phyloP scores from a whole-genome alignment of 2,888 invertebrate species.

The Ectropis crepuscularia region DNA sequence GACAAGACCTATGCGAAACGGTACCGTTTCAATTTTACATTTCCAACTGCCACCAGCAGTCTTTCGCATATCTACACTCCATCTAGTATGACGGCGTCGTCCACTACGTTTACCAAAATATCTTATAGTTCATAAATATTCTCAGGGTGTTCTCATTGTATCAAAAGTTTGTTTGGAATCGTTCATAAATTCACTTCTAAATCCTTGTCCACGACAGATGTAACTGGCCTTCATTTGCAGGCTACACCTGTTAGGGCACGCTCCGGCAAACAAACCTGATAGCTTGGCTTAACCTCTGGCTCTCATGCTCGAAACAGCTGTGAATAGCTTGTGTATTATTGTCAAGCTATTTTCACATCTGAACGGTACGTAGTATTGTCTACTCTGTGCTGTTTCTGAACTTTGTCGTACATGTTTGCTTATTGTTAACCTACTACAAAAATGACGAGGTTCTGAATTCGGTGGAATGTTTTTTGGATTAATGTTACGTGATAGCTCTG shows the following conservation, averaged over 20 bases:
- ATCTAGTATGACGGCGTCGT: no score
- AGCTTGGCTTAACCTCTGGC: constrained; percentile 3
- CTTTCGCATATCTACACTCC: no score
- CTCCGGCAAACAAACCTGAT: neutral
- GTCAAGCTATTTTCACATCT: neutral
- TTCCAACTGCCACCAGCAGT: no score
- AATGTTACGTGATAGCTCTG: no score
- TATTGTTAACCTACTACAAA: no score
- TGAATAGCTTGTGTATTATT: neutral
- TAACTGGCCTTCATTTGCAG: neutral
- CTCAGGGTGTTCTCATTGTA: neutral
- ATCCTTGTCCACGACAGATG: neutral
- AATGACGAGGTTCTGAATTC: no score
- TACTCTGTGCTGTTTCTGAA: constrained; percentile 1
- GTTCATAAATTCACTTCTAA: neutral
- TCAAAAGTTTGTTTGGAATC: neutral
- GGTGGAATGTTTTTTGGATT: no score
- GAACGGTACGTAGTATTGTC: neutral
- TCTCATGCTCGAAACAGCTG: neutral
- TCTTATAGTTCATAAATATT: no score
- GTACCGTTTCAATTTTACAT: no score
- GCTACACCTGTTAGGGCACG: constrained; percentile 2
- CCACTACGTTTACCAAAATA: no score
- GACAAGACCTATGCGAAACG: no score
- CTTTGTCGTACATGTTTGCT: neutral